Evolutionary conservation across 2,888 invertebrate genomes (phyloP), one percentile per base, ranked within the genome.

Genomic region (Salpingus planirostris): DNA sequence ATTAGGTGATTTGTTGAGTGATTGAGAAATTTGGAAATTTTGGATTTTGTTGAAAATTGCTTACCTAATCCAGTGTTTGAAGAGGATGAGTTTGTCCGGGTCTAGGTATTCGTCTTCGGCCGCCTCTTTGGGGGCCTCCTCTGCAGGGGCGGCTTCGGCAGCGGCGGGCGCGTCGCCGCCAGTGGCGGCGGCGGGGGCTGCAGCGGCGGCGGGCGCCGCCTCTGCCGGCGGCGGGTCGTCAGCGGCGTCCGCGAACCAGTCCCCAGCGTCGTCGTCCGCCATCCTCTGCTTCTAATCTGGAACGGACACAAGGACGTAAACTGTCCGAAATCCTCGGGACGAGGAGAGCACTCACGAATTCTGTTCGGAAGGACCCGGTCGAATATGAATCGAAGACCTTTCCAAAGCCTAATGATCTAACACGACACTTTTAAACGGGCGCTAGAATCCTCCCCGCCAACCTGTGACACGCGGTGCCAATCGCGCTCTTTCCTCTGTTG

Each of bases 41-140:
- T n/a, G n/a, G n/a, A n/a, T n/a, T n/a, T n/a, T n/a, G n/a, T n/a
- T n/a, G n/a, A n/a, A n/a, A n/a, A n/a, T n/a, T n/a, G n/a, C 56
- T 56, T 64, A 80, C 74, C 87, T 78, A 57, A 81, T 84, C 88
- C 88, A 89, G 58, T 88, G 86, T 59, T 76, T 80, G 67, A 80
- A 81, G 44, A 84, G 69, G 32, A 85, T 70, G 50, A 80, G 75
- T 51, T 74, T 78, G 47, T 74, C 71, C 15, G 73, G 71, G 38
- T 80, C 78, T 49, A 76, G 72, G 44, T 59, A 59, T 31, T 57
- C 60, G 10, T 44, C 50, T 33, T 53, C 60, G 2, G 68, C 71
- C 21, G 56, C 30, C 11, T 31, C 31, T 7, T 18, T 27, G 6
- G 54, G 51, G 6, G 53, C 57, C 2, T 49, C 59, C 2, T 41